Conservation (phyloP, 1,140 invertebrate species). For the Trichonephila inaurata region DNA sequence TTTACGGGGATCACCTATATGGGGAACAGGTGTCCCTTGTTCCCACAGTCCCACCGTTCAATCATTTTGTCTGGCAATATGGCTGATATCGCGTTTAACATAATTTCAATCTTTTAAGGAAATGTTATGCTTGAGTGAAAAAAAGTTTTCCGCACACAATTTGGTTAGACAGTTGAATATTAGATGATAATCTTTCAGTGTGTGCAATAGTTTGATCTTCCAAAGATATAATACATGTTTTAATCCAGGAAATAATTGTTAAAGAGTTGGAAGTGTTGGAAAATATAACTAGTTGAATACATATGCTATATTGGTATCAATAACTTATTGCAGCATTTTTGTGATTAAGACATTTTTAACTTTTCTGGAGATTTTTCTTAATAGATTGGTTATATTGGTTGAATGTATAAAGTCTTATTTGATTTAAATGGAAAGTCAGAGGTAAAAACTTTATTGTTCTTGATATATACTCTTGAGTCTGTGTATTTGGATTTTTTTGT, state of each 20-base stretch:
- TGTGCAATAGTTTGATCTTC: not conserved
- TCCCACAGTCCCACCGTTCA: not conserved
- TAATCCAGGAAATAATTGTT: not conserved
- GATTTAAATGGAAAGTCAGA: too few species aligned
- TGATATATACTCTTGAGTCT: too few species aligned
- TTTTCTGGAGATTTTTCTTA: too few species aligned
- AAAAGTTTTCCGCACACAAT: not conserved
- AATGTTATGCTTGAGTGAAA: not conserved
- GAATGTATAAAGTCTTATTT: too few species aligned
- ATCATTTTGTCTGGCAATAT: not conserved
- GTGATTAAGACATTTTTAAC: too few species aligned
- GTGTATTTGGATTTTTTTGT: too few species aligned
- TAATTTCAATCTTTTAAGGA: slow-evolving; percentile 6
- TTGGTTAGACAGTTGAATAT: not conserved
- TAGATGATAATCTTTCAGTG: not conserved
- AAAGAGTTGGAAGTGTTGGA: not conserved
- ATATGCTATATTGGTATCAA: too few species aligned
- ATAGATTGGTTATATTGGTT: too few species aligned
- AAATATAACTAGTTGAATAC: too few species aligned
- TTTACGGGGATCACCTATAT: slow-evolving; percentile 33
- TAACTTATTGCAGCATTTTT: too few species aligned
- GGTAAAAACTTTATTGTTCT: too few species aligned
- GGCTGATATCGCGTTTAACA: not conserved
- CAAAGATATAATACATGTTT: not conserved
- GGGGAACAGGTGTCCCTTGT: slow-evolving; percentile 14